phyloP scores from a whole-genome alignment of 2,113 vertebrate genomes.

The Albula glossodonta region DNA sequence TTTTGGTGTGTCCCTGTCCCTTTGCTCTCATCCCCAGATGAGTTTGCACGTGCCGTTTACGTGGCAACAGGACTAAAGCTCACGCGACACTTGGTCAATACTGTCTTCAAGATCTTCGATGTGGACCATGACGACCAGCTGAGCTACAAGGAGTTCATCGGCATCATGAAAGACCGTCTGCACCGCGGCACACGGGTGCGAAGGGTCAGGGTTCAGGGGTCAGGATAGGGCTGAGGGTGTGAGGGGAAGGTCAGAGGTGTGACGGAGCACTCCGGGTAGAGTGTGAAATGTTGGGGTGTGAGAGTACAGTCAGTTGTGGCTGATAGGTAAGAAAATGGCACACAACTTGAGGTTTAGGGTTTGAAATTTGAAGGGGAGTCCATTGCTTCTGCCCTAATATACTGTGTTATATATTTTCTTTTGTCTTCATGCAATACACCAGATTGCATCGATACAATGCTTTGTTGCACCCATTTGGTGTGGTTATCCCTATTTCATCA shows the following conservation, averaged over 20 bases:
- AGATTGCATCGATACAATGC: no score
- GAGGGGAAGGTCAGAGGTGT: no score
- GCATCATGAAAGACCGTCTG: conserved; percentile 98
- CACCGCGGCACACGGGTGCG: conserved; percentile 91
- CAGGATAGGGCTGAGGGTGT: background rate
- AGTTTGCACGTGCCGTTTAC: conserved; percentile 95
- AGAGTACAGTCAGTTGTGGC: background rate
- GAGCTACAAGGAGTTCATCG: conserved; percentile 97
- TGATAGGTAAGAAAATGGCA: no score
- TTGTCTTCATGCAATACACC: background rate
- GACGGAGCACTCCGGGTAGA: background rate
- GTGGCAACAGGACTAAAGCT: conserved; percentile 95
- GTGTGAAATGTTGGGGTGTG: background rate
- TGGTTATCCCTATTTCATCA: background rate
- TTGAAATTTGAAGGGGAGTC: no score
- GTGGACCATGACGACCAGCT: conserved; percentile 95
- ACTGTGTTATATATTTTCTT: background rate
- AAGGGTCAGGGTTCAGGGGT: background rate
- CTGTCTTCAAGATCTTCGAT: conserved; percentile 98
- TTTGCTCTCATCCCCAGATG: conserved; percentile 72
- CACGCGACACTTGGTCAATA: conserved; percentile 92
- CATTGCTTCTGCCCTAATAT: no score
- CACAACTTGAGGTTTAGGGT: no score
- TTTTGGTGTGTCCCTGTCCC: no score
- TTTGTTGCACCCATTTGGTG: background rate